These are phyloP conservation scores for Aphidoletes aphidimyza DNA, from an alignment of 2,888 invertebrate species.

Conservation along the genomic window DNA sequence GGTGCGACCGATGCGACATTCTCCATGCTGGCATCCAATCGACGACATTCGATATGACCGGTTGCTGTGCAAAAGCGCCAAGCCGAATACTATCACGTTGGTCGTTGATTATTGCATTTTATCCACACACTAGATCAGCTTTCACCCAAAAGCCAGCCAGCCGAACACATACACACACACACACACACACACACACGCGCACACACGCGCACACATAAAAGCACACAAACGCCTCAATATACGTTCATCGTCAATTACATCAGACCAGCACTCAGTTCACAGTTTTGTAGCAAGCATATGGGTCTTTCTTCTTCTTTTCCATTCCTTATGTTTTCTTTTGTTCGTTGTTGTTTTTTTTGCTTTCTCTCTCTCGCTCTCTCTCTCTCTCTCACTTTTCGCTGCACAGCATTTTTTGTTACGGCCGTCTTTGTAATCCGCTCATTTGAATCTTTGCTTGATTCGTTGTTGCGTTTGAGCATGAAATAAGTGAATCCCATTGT, in stretches of 20 bases:
- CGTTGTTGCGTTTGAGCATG: no score
- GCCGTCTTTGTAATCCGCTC: no score
- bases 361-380: background rate
- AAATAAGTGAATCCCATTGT: no score
- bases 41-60: conserved; percentile 36
- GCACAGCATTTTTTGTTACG: background rate
- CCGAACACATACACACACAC: background rate
- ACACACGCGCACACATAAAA: background rate
- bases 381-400: background rate
- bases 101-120: conserved; percentile 38
- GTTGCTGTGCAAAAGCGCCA: conserved; percentile 10
- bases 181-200: background rate
- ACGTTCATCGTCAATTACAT: background rate
- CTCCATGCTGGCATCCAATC: background rate
- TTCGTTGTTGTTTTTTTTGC: background rate
- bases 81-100: background rate
- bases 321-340: background rate
- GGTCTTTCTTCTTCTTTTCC: background rate
- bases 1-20: conserved; percentile 53
- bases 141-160: background rate
- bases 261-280: conserved; percentile 29
- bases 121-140: background rate
- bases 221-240: background rate
- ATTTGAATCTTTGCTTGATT: no score
- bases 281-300: background rate